These are phyloP conservation scores for Creontiades dilutus DNA, from an alignment of 2,888 invertebrate genomes.

Conservation along the genomic window DNA sequence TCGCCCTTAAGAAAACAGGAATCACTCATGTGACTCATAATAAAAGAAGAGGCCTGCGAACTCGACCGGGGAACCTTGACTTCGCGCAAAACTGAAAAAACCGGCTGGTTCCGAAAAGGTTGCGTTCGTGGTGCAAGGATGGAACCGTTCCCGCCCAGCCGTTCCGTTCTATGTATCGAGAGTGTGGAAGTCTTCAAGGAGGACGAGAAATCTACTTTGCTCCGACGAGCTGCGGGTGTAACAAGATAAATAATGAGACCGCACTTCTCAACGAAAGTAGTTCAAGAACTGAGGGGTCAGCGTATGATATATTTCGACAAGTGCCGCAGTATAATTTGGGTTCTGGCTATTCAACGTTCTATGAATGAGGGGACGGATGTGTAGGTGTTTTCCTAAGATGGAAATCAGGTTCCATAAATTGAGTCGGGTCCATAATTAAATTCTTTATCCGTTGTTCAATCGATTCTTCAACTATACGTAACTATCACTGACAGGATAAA, in stretches of 20 bases:
- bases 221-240: constrained; percentile 13
- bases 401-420: not conserved
- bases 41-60: constrained; percentile 28
- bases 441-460: too few relatives aligned
- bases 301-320: constrained; percentile 36
- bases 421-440: too few relatives aligned
- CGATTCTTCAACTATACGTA: too few relatives aligned
- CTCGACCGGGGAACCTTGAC: constrained; percentile 7
- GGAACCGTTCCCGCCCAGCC: constrained; percentile 14
- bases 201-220: constrained; percentile 14
- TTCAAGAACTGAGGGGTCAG: constrained; percentile 35
- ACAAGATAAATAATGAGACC: constrained; percentile 36
- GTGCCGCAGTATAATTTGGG: constrained; percentile 32
- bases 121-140: constrained; percentile 1
- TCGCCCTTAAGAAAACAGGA: not conserved
- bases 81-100: not conserved
- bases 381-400: not conserved
- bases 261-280: constrained; percentile 17
- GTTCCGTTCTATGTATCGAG: not conserved
- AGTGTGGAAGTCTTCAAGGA: not conserved
- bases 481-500: too few relatives aligned
- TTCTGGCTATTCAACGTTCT: not conserved
- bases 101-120: constrained; percentile 39
- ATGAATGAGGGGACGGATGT: not conserved
- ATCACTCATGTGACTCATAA: constrained; percentile 10